A percentile compares a stretch with the other conserved stretches of the same genome.
phyloP scores from a whole-genome alignment of 2,797 vertebrate species.

The Octomys mimax region DNA sequence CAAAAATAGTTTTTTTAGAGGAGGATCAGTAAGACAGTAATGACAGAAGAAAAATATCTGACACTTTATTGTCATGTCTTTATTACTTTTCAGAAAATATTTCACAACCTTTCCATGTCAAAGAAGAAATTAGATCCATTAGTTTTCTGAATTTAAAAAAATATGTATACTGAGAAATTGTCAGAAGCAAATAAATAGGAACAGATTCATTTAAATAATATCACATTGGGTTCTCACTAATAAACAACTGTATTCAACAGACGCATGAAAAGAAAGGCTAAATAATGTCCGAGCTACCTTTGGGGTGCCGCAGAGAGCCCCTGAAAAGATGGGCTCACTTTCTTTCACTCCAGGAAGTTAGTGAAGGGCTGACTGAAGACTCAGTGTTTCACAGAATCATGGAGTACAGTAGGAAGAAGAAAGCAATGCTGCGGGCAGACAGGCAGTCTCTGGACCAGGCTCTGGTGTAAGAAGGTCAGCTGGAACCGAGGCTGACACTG shows the following conservation, averaged over 20 bases:
- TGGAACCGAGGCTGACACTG: background rate
- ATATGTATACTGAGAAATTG: background rate
- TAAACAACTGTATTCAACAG: constrained; percentile 38
- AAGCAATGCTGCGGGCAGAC: constrained; percentile 56
- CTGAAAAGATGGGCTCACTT: constrained; percentile 8
- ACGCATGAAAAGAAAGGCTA: constrained; percentile 10
- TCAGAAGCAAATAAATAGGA: background rate
- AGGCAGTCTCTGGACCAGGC: constrained; percentile 39
- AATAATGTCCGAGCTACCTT: constrained; percentile 29
- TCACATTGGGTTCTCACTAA: constrained; percentile 19
- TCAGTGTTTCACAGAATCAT: background rate
- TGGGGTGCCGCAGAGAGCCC: constrained; percentile 57
- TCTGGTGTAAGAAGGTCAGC: constrained; percentile 39
- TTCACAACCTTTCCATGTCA: background rate
- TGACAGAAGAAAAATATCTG: background rate
- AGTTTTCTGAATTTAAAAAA: constrained; percentile 24
- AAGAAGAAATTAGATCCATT: constrained; percentile 44
- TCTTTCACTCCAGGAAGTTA: constrained; percentile 38
- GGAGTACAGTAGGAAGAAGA: constrained; percentile 21
- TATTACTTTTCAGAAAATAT: constrained; percentile 58
- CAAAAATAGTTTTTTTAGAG: constrained; percentile 48
- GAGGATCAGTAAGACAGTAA: background rate
- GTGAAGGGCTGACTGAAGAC: background rate
- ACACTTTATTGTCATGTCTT: constrained; percentile 13
- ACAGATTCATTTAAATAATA: constrained; percentile 8